phyloP scores from a whole-genome alignment of 92 coral and sea anemone genomes.

The Ricordea florida region DNA sequence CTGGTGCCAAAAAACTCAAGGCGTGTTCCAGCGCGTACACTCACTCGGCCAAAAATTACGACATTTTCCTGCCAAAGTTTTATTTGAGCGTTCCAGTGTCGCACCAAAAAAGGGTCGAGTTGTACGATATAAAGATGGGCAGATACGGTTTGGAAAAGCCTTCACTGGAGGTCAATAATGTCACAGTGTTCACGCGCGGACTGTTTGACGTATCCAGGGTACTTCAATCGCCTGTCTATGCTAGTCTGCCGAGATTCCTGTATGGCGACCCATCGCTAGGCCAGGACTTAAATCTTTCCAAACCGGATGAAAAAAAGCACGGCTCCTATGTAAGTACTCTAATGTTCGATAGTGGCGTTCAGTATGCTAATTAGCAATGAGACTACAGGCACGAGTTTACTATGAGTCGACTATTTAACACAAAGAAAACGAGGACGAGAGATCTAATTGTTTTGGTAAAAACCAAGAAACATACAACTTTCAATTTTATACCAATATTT shows the following conservation, averaged over 20 bases:
- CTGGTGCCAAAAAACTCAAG: slow-evolving; percentile 39
- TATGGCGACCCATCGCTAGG: slow-evolving; percentile 50
- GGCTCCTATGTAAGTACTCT: slow-evolving; percentile 73
- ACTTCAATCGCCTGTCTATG: slow-evolving; percentile 44
- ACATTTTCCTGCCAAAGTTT: slow-evolving; percentile 53
- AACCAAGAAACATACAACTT: too few relatives aligned
- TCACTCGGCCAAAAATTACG: slow-evolving; percentile 33
- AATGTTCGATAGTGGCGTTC: background rate
- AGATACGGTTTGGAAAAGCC: slow-evolving; percentile 46
- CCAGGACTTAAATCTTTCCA: slow-evolving; percentile 25
- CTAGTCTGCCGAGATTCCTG: slow-evolving; percentile 76
- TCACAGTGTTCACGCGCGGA: slow-evolving; percentile 63
- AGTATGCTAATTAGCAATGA: background rate
- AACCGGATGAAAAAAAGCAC: slow-evolving; percentile 53
- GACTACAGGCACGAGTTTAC: too few relatives aligned
- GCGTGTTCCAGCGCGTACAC: slow-evolving; percentile 63
- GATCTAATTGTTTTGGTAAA: too few relatives aligned
- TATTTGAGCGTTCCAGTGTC: slow-evolving; percentile 34
- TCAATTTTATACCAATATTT: too few relatives aligned
- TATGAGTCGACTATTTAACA: too few relatives aligned
- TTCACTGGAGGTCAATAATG: slow-evolving; percentile 53
- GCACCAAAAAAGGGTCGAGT: slow-evolving; percentile 36
- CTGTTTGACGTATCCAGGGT: slow-evolving; percentile 62
- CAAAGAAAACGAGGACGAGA: too few relatives aligned
- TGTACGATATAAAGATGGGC: slow-evolving; percentile 61